Base-by-base conservation (phyloP, 2,113 vertebrate genomes). In the Pundamilia nyererei region DNA sequence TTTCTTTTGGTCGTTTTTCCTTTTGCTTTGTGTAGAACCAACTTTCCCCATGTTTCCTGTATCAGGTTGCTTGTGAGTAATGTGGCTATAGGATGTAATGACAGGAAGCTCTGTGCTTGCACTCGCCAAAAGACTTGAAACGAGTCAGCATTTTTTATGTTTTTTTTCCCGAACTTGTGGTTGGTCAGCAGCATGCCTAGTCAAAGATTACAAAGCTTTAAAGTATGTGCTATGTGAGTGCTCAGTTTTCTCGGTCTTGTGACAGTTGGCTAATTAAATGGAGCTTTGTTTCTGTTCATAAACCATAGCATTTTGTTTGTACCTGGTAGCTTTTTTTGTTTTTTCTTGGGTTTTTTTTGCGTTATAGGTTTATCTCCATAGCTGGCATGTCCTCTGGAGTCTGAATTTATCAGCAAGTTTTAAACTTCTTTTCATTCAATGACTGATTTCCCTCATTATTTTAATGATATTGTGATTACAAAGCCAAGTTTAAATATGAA, bases 161-260 rank as follows among this genome's bases (percentile, higher is more conserved):
- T 77, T 3, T 80, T 82, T 80, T 80, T 24, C 6, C 38, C 75
- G 51, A 90, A 80, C 55, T 56, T 79, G 79, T 88, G 58, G 87
- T 94, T 82, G 55, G 88, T 94, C 92, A 93, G 89, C 80, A 89
- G 82, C 35, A 79, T 35, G 80, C 54, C 89, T 45, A 91, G 96
- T 95, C 92, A 94, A 94, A 94, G 93, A 93, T 95, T 90, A 86
- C 80, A 85, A 80, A 91, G 91, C 88, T 88, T 87, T 90, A 80
- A 88, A 92, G n/a, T 62, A 45, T 91, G 86, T 72, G 68, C 84
- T 82, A 15, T 51, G 79, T 65, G 68, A 58, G 81, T 47, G 65
- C 47, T 80, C 33, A 9, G 83, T 87, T 92, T 91, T 90, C 84
- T 75, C 56, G 7, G 87, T 94, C 95, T 96, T 96, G 95, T 96